A percentile compares a stretch with the other conserved stretches of the same genome.
Conservation (phyloP, 2,113 vertebrate genomes). For the Amphilophus citrinellus region DNA sequence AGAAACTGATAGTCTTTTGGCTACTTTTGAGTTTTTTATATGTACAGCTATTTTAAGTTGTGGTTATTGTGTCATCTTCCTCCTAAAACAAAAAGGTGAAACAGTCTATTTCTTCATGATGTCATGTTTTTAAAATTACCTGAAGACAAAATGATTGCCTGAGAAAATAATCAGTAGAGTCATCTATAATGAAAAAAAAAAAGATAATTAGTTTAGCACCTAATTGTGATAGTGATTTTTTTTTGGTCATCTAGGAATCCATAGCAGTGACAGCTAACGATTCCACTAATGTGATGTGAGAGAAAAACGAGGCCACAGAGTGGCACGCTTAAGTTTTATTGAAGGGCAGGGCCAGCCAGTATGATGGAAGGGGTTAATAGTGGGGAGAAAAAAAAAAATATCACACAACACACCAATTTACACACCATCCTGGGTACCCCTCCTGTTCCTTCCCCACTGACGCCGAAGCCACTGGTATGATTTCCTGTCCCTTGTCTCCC, state of each 20-base stretch:
- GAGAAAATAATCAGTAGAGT: not conserved
- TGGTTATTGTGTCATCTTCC: not conserved
- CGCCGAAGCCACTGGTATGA: conserved; percentile 58
- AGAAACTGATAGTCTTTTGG: not conserved
- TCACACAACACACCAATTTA: conserved; percentile 32
- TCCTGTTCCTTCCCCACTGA: conserved; percentile 78
- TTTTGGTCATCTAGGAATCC: not conserved
- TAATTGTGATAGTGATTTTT: not conserved
- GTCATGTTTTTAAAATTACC: not conserved
- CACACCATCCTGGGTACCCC: conserved; percentile 59
- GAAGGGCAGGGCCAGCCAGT: not conserved
- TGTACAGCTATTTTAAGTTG: not conserved
- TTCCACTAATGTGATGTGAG: not conserved
- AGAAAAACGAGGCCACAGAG: not conserved
- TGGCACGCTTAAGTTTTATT: not conserved
- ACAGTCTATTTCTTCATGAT: not conserved
- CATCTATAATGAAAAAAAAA: not conserved
- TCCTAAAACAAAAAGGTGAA: not conserved
- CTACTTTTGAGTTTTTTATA: not conserved
- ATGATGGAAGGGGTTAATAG: conserved; percentile 34
- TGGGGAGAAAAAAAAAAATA: conserved; percentile 40
- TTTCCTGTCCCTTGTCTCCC: conserved; percentile 69
- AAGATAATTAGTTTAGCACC: not conserved
- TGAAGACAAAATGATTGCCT: not conserved
- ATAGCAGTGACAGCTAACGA: not conserved